Conservation (phyloP, 2,113 vertebrate species). For the Vanacampus margaritifer region DNA sequence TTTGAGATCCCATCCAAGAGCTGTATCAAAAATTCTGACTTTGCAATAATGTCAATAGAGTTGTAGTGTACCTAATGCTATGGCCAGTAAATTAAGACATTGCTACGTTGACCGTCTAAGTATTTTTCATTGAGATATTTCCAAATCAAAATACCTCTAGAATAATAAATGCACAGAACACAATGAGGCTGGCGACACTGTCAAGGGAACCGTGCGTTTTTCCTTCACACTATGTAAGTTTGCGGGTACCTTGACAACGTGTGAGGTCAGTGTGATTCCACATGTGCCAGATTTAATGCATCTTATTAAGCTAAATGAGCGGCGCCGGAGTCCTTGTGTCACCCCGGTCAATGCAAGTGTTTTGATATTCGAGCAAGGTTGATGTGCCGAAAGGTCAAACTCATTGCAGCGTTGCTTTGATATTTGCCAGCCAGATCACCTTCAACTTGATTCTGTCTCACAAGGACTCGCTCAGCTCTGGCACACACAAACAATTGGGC, state of each 20-base stretch:
- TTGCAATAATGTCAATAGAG: no score
- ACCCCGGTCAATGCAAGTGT: slow-evolving; percentile 38
- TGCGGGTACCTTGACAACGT: slow-evolving; percentile 14
- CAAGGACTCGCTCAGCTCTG: not conserved
- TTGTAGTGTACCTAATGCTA: no score
- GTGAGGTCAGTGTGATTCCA: slow-evolving; percentile 15
- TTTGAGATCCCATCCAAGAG: no score
- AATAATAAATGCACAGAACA: not conserved
- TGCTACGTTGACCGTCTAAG: not conserved
- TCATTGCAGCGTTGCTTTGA: slow-evolving; percentile 25
- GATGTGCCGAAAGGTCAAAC: slow-evolving; percentile 49
- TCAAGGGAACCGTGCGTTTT: not conserved
- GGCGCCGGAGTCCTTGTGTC: slow-evolving; percentile 21
- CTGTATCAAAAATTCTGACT: no score
- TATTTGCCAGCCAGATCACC: slow-evolving; percentile 14
- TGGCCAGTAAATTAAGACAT: no score
- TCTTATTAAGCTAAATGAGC: slow-evolving; percentile 32
- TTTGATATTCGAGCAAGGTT: slow-evolving; percentile 43
- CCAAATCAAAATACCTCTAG: not conserved
- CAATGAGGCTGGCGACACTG: not conserved
- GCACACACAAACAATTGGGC: not conserved
- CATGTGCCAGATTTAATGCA: slow-evolving; percentile 20
- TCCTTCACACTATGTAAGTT: not conserved
- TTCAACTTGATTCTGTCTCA: slow-evolving; percentile 13
- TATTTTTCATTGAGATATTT: not conserved